Evolutionary conservation across 2,888 invertebrate species (phyloP).

Genomic region (Odontocerum albicorne): DNA sequence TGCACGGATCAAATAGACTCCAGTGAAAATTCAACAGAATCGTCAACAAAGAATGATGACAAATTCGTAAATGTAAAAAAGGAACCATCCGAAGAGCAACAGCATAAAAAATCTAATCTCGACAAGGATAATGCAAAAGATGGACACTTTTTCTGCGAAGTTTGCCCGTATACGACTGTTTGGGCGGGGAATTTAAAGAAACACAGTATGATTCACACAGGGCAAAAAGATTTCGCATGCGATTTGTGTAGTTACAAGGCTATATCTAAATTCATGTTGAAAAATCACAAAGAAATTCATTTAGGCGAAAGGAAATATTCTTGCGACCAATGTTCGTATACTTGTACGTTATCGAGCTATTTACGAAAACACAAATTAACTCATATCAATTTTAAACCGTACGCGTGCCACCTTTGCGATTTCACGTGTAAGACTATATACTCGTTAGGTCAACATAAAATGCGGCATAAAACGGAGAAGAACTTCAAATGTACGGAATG

Average conservation of each 20-base stretch:
- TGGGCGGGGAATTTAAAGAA: not conserved
- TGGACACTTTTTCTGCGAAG: not conserved
- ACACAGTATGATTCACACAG: not conserved
- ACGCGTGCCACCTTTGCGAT: conserved; percentile 3
- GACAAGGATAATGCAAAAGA: no score
- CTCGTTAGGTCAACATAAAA: not conserved
- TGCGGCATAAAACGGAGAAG: not conserved
- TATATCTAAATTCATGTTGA: not conserved
- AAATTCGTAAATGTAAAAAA: no score
- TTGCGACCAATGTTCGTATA: conserved; percentile 6
- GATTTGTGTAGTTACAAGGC: conserved; percentile 2
- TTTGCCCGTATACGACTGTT: not conserved
- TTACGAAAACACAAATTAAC: conserved; percentile 6
- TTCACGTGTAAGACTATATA: conserved; percentile 7
- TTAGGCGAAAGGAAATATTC: not conserved
- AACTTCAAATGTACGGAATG: conserved; percentile 1
- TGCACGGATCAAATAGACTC: no score
- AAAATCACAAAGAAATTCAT: conserved; percentile 2
- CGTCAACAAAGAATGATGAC: no score
- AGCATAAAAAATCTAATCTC: no score
- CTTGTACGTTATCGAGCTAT: not conserved
- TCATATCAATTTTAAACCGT: not conserved
- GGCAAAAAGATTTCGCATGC: not conserved
- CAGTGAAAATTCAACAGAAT: no score
- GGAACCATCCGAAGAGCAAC: no score